phyloP scores from a whole-genome alignment of 2,797 vertebrate genomes.

The Urocyon cinereoargenteus region DNA sequence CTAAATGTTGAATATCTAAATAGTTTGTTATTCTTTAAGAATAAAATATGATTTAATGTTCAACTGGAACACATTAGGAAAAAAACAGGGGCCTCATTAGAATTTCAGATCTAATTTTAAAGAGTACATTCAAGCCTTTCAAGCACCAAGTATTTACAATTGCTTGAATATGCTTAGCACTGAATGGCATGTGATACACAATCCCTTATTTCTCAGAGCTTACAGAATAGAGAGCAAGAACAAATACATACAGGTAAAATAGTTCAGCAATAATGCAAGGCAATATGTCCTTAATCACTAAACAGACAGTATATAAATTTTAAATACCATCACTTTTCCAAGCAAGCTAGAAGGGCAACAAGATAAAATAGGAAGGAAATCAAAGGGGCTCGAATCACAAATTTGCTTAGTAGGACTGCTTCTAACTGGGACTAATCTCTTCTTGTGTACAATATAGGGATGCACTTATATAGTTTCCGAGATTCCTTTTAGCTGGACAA shows the following conservation, averaged over 20 bases:
- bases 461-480: not conserved
- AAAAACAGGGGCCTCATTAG: not conserved
- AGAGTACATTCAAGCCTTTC: not conserved
- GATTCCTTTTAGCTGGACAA: not conserved
- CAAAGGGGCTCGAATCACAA: not conserved
- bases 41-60: conserved; percentile 18
- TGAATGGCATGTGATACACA: not conserved
- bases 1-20: not conserved
- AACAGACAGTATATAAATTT: not conserved
- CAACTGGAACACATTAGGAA: not conserved
- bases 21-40: not conserved
- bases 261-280: not conserved
- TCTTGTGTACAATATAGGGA: not conserved
- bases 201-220: not conserved
- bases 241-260: not conserved
- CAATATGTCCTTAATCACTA: not conserved
- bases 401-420: not conserved
- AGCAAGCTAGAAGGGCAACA: not conserved
- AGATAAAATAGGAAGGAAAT: not conserved
- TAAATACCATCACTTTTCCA: not conserved
- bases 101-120: conserved; percentile 51
- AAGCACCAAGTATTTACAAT: not conserved
- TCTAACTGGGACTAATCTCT: not conserved
- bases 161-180: not conserved
- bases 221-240: not conserved